These are phyloP conservation scores for Homalodisca vitripennis DNA, from an alignment of 1,140 invertebrate species.

Conservation along the genomic window DNA sequence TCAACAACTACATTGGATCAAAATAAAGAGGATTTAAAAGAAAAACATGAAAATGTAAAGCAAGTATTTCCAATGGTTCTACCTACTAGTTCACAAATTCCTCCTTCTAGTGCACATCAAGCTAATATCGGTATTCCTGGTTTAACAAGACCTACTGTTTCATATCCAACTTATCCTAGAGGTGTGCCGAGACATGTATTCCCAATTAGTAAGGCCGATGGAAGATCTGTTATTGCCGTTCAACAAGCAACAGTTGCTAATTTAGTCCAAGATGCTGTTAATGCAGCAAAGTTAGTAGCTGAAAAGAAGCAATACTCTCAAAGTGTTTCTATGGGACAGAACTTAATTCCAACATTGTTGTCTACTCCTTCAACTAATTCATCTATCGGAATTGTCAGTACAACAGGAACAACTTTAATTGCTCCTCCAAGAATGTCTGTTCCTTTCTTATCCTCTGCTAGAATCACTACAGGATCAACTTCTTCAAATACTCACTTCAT, in stretches of 20 bases:
- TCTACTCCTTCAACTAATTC: constrained; percentile 21
- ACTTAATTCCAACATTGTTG: constrained; percentile 22
- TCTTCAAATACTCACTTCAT: constrained; percentile 28
- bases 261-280: constrained; percentile 44
- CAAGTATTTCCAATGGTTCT: background rate
- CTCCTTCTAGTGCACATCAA: constrained; percentile 45
- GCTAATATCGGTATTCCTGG: constrained; percentile 43
- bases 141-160: constrained; percentile 34
- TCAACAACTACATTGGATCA: constrained; percentile 10
- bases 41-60: constrained; percentile 7
- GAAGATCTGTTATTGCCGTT: constrained; percentile 28
- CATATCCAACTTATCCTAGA: constrained; percentile 37
- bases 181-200: constrained; percentile 20
- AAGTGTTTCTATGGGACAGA: background rate
- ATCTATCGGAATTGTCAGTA: constrained; percentile 27
- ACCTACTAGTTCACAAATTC: background rate
- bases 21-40: constrained; percentile 29
- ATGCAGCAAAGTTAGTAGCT: constrained; percentile 38
- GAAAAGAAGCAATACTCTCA: constrained; percentile 33
- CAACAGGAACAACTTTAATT: constrained; percentile 19
- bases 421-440: constrained; percentile 28
- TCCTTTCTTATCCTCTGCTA: constrained; percentile 6
- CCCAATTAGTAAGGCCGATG: constrained; percentile 25
- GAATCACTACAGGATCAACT: background rate
- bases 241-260: constrained; percentile 41